Base-by-base conservation (phyloP, 2,113 vertebrate genomes). In the Poeciliopsis turrubarensis region DNA sequence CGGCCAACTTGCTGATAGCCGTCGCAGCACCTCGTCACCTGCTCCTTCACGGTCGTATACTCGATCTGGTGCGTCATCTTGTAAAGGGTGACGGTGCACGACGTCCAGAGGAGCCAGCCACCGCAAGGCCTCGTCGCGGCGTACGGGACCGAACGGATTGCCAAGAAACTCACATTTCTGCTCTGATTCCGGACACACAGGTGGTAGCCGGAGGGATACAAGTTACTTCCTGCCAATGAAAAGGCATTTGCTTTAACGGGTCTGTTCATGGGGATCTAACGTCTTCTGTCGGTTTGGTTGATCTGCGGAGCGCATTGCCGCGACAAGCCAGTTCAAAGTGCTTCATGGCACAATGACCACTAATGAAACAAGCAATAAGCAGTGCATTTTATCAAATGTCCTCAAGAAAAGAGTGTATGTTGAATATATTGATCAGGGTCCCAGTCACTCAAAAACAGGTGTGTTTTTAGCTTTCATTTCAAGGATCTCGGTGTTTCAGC, bases 1-100 rank as follows among this genome's bases (percentile, higher is more conserved):
- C 91, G 91, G 13, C 96, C 97, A 26, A 96, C 89, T 88, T 95
- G 95, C 1, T 94, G 94, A 2, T 95, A 97, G 10, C 96, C 96
- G 8, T 92, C 47, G 31, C 97, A 98, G 91, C 97, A 99, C 60
- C 88, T 81, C 0, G 80, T 94, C 77, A 95, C 63, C 27, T 92
- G 92, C 84, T 93, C 80, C 15, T 78, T 71, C 75, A 94, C 89
- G 0, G 86, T 87, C 57, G 91, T 86, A 12, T 89, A 67, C 84
- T 94, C 47, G 0, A 57, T 86, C 44, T 70, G 87, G 75, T 94
- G 93, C 17, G 73, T 72, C 0, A 85, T 94, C 82, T 73, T 91
- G 74, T 96, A 94, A 4, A 72, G 73, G 0, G 86, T 95, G 72
- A 87, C 92, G n/a, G 94, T 87, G 71, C 97, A 99, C 31, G 87